Evolutionary conservation across 2,888 invertebrate species (phyloP).

Genomic region (Megastigmus dorsalis): DNA sequence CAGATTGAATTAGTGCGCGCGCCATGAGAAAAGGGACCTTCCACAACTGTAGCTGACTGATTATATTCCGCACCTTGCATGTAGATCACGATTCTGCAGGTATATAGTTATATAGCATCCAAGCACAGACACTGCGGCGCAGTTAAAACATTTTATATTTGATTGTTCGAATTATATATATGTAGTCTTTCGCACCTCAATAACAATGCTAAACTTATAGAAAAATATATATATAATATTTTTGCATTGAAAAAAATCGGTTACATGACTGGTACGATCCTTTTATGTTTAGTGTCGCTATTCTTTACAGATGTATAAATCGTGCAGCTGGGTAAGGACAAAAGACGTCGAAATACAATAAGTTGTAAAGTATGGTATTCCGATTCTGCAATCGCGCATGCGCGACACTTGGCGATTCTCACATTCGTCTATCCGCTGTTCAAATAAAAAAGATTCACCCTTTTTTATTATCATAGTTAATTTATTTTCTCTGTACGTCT

Average conservation of each 20-base stretch:
- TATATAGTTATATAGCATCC: no score
- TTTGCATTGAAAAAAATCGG: background rate
- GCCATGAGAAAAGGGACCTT: background rate
- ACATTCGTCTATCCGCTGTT: no score
- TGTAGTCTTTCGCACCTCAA: no score
- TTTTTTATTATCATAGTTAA: no score
- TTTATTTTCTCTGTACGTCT: no score
- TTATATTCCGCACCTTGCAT: background rate
- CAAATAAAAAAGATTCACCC: no score
- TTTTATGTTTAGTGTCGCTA: slow-evolving; percentile 16
- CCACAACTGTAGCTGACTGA: background rate
- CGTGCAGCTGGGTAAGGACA: background rate
- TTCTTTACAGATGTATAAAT: slow-evolving; percentile 33
- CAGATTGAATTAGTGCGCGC: background rate
- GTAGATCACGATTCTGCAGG: background rate
- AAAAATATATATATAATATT: slow-evolving; percentile 14
- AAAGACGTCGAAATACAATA: slow-evolving; percentile 23
- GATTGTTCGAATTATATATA: no score
- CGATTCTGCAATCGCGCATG: background rate
- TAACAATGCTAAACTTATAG: background rate
- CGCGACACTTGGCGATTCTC: background rate
- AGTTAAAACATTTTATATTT: slow-evolving; percentile 13
- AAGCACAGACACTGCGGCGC: no score
- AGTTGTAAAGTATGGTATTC: slow-evolving; percentile 22
- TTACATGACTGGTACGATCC: background rate